Conservation (phyloP, 1,140 invertebrate species). For the Contarinia nasturtii region DNA sequence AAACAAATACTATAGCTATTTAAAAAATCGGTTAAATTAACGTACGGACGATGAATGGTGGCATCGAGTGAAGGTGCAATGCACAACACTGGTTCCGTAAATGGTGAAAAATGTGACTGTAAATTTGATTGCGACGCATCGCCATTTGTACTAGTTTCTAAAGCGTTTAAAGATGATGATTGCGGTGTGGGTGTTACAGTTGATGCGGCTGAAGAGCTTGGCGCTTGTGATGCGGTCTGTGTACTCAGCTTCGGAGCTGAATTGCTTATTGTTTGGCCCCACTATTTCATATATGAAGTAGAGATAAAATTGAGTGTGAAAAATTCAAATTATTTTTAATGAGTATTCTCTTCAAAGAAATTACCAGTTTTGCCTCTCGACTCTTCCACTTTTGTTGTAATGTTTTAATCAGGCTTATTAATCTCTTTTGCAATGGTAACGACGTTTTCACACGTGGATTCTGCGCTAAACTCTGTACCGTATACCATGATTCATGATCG, state of each 20-base stretch:
- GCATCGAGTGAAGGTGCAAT: conserved; percentile 24
- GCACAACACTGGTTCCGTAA: conserved; percentile 12
- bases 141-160: not conserved
- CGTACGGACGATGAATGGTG: conserved; percentile 43
- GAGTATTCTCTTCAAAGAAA: no score
- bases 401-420: conserved; percentile 52
- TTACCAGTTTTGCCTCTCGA: conserved; percentile 26
- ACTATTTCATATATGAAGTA: conserved; percentile 2
- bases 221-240: not conserved
- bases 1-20: conserved; percentile 55
- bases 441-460: conserved; percentile 68
- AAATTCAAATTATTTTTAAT: no score
- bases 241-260: not conserved
- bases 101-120: not conserved
- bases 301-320: no score
- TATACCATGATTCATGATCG: conserved; percentile 58
- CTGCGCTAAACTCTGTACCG: conserved; percentile 69
- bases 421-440: conserved; percentile 54
- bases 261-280: not conserved
- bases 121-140: not conserved
- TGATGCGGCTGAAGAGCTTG: not conserved
- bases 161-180: not conserved
- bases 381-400: conserved; percentile 56
- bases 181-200: not conserved
- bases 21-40: conserved; percentile 51